Percentiles rank a stretch among this genome's conserved stretches.
phyloP scores from a whole-genome alignment of 2,888 invertebrate species.

The Tipula confusa region DNA sequence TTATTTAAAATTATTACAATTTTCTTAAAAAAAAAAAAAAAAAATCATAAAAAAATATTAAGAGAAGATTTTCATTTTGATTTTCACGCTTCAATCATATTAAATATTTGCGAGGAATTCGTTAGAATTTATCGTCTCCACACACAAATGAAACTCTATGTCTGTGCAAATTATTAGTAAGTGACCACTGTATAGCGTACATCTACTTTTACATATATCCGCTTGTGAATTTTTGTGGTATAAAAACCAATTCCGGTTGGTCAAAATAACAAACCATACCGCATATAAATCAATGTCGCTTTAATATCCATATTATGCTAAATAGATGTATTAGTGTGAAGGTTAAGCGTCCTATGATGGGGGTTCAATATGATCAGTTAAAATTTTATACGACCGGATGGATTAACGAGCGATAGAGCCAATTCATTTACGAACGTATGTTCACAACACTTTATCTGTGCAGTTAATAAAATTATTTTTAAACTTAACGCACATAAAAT shows the following conservation, averaged over 20 bases:
- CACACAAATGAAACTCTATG: not conserved
- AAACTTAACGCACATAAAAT: not conserved
- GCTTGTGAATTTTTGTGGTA: not conserved
- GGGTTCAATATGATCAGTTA: not conserved
- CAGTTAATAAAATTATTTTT: not conserved
- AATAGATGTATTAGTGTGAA: not conserved
- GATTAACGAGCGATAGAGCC: not conserved
- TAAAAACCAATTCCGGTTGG: not conserved
- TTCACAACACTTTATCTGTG: not conserved
- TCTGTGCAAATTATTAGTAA: not conserved
- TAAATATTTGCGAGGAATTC: not conserved
- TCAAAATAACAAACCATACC: not conserved
- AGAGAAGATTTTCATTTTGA: not conserved
- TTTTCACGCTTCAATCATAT: not conserved
- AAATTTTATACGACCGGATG: not conserved
- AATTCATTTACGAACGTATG: not conserved
- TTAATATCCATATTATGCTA: too few relatives aligned
- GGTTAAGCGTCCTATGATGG: not conserved
- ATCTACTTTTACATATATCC: not conserved
- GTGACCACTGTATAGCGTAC: not conserved
- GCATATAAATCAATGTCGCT: too few relatives aligned
- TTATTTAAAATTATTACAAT: not conserved
- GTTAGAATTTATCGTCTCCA: not conserved
- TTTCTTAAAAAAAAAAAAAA: not conserved
- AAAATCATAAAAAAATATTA: too few relatives aligned